Conservation (phyloP, 2,888 invertebrate species). For the Anaspis maculata region DNA sequence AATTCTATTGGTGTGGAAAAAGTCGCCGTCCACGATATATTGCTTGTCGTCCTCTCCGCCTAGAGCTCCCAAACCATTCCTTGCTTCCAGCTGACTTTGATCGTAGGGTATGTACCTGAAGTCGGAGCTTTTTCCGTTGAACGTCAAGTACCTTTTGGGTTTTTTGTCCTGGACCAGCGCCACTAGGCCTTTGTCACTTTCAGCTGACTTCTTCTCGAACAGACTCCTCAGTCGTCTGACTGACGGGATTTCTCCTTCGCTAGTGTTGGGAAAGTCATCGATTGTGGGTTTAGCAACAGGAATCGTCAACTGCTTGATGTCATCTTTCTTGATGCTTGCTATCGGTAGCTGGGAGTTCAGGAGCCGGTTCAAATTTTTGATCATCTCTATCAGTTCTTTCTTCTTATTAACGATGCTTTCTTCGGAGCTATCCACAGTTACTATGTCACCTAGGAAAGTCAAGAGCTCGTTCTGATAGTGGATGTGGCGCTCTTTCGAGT, state of each 20-base stretch:
- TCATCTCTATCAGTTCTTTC: constrained; percentile 3
- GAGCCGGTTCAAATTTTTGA: constrained; percentile 3
- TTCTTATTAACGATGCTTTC: constrained; percentile 3
- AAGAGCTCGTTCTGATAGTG: constrained; percentile 9
- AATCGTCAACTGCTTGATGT: neutral
- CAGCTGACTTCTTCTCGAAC: constrained; percentile 5
- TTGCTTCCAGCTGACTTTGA: no score
- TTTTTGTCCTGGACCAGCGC: neutral
- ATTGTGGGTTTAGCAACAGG: neutral
- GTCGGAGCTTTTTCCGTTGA: neutral
- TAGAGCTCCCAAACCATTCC: no score
- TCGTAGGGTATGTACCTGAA: constrained; percentile 6
- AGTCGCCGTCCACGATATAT: no score
- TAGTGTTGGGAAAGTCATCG: no score
- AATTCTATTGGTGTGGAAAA: no score
- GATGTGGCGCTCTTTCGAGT: constrained; percentile 6
- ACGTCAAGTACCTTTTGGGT: constrained; percentile 1
- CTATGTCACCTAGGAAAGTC: constrained; percentile 3
- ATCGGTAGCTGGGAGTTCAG: constrained; percentile 1
- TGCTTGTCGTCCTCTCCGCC: no score
- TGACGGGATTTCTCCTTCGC: constrained; percentile 1
- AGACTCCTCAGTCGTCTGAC: constrained; percentile 3
- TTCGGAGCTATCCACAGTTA: neutral
- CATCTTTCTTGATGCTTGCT: neutral
- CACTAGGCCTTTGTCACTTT: neutral